Percentiles rank a stretch among this genome's conserved stretches.
Conservation (phyloP, 2,888 invertebrate genomes). For the Petrophora chlorosata region DNA sequence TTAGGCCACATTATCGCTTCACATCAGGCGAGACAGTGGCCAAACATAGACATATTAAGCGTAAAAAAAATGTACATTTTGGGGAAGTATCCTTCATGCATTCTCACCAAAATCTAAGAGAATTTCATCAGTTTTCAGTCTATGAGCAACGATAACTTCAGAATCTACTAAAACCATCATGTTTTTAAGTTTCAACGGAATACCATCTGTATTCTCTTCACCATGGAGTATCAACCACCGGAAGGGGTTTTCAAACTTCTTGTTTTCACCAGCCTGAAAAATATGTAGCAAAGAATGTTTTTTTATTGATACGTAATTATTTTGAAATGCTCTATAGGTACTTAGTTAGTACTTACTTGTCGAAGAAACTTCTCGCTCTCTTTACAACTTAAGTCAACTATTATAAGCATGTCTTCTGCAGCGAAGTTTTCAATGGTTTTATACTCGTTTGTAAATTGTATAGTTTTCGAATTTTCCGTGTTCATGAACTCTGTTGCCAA, state of each 20-base stretch:
- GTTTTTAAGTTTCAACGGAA: conserved; percentile 37
- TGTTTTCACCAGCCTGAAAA: conserved; percentile 48
- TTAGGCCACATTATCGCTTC: too few species aligned
- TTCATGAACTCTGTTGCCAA: conserved; percentile 39
- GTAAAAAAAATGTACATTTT: too few species aligned
- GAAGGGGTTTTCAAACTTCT: conserved; percentile 50
- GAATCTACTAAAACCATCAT: conserved; percentile 56
- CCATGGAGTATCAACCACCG: conserved; percentile 55
- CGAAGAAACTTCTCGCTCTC: conserved; percentile 36
- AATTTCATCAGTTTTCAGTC: conserved; percentile 28
- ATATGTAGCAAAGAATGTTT: too few species aligned
- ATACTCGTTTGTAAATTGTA: conserved; percentile 39
- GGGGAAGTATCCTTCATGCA: too few species aligned
- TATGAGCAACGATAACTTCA: conserved; percentile 53
- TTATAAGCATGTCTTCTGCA: conserved; percentile 36
- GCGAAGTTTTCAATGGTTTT: conserved; percentile 27
- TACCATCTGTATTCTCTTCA: conserved; percentile 16
- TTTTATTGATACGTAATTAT: too few species aligned
- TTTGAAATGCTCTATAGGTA: neutral
- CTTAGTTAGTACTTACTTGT: conserved; percentile 39
- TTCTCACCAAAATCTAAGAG: conserved; percentile 49
- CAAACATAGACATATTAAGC: too few species aligned
- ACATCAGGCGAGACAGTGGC: too few species aligned
- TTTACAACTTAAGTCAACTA: conserved; percentile 45
- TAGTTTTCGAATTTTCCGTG: conserved; percentile 32